Percentiles rank a stretch among this genome's conserved stretches.
phyloP scores from a whole-genome alignment of 2,113 vertebrate genomes.

The Eretmochelys imbricata region DNA sequence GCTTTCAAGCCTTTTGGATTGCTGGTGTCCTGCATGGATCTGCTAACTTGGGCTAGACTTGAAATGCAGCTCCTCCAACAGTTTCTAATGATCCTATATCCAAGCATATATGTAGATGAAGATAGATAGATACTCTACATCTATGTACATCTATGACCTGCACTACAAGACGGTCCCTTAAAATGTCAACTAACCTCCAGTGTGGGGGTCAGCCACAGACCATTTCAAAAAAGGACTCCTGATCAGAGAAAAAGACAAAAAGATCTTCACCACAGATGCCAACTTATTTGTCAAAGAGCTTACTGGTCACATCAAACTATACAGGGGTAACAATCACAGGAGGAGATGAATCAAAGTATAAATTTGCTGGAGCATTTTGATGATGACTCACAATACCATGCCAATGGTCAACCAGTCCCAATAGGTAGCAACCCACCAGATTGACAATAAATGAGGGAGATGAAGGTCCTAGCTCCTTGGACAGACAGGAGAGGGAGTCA shows the following conservation, averaged over 20 bases:
- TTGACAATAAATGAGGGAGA: neutral
- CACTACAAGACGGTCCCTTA: neutral
- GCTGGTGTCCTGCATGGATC: neutral
- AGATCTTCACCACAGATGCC: neutral
- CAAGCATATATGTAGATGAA: neutral
- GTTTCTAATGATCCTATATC: neutral
- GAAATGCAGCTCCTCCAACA: neutral
- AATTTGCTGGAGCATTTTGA: neutral
- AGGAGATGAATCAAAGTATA: neutral
- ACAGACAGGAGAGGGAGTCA: neutral
- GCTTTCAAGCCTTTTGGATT: neutral
- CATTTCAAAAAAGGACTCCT: neutral
- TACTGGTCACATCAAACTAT: neutral
- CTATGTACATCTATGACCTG: neutral
- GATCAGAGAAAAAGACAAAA: neutral
- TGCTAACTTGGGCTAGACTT: neutral
- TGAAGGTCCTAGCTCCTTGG: neutral
- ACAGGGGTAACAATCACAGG: neutral
- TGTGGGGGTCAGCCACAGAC: neutral
- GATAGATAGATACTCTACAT: no score
- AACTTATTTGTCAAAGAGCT: neutral
- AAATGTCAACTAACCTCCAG: neutral
- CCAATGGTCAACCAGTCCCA: neutral
- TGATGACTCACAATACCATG: neutral
- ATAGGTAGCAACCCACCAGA: neutral